A percentile compares a stretch with the other conserved stretches of the same genome.
Conservation (phyloP, 1,140 invertebrate species). For the Papilio dardanus region DNA sequence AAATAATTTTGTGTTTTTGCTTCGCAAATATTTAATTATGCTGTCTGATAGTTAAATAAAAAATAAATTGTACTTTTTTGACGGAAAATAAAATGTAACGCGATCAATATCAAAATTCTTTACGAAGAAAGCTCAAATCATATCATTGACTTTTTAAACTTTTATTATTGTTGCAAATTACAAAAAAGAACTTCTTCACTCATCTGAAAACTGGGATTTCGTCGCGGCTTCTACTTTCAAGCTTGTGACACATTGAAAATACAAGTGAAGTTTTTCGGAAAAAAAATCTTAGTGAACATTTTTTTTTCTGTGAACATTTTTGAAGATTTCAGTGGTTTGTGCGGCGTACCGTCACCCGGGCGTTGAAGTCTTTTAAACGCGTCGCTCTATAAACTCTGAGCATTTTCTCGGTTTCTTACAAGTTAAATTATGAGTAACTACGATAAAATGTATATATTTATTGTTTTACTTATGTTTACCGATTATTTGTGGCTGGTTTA, state of each 20-base stretch:
- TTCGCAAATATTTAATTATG: not conserved
- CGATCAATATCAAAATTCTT: not conserved
- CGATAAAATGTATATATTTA: not conserved
- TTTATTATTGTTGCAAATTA: not conserved
- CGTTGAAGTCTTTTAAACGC: conserved; percentile 19
- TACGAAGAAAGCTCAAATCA: no score
- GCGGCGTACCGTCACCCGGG: not conserved
- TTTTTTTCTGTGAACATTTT: not conserved
- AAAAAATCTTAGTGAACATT: not conserved
- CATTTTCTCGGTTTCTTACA: not conserved
- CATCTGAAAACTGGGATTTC: not conserved
- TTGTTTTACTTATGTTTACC: not conserved
- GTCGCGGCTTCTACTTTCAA: not conserved
- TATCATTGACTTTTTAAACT: not conserved
- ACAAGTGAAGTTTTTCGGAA: not conserved
- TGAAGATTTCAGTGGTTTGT: not conserved
- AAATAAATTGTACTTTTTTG: not conserved
- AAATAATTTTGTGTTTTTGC: not conserved
- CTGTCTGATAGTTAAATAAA: not conserved
- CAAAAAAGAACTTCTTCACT: not conserved
- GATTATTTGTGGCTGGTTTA: not conserved
- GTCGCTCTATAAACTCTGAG: not conserved
- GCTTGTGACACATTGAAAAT: not conserved
- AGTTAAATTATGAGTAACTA: not conserved
- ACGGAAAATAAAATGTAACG: not conserved